Evolutionary conservation across 1,140 invertebrate genomes (phyloP), one percentile per base, ranked within the genome.

Genomic region (Pseudomyrmex flavicornis): DNA sequence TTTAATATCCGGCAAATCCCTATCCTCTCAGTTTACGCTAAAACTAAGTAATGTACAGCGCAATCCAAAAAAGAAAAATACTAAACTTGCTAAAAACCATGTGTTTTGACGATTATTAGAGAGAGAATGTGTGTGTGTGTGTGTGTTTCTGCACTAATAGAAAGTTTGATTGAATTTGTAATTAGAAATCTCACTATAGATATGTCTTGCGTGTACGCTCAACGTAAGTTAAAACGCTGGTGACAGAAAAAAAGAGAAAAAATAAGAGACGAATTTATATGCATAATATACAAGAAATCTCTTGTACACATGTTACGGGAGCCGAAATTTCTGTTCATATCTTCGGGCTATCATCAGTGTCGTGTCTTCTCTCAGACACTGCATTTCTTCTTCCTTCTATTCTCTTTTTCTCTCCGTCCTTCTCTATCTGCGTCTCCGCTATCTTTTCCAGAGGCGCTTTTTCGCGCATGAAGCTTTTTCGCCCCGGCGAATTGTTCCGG

Each of bases 1-100:
- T 93, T 91, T 93, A 93, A 93, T 92, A 93, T 93, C 91, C 90
- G 90, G 88, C 65, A 73, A 83, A 72, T 84, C 80, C 20, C 12
- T 22, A 35, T 70, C 74, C 65, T 65, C 17, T 77, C 65, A 84
- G 50, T 72, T 48, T n/a, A 2, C 12, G 7, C 1, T 46, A 46
- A 72, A 61, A 35, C 5, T 35, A 35, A 1, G 9, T 26, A 26
- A 54, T 69, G 22, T 84, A 69, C 26, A 83, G 26, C 5, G 22
- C 15, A 44, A 58, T 10, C 12, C 12, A 13, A 17, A 56, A 59
- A 48, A 70, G 26, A 52, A 52, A 2, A 15, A 5, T 58, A 46
- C 48, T 5, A 54, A 54, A n/a, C 56, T 26, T n/a, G 46, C 17
- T 7, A 35, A n/a, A 17, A 26, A 58, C 20, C 20, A 22, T 2